Base-by-base conservation (phyloP, 2,797 vertebrate species). In the Pygocentrus nattereri region DNA sequence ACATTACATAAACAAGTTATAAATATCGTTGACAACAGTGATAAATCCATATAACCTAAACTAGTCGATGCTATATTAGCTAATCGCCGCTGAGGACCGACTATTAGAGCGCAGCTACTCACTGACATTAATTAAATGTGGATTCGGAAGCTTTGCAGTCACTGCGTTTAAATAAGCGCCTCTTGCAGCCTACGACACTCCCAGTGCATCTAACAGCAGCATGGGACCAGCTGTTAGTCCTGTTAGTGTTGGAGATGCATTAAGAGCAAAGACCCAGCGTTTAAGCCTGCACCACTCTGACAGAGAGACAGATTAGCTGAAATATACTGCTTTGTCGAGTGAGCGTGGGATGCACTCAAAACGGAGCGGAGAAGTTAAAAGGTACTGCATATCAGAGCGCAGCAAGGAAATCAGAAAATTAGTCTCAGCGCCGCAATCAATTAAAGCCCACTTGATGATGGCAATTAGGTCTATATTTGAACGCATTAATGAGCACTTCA, bases 131-230 rank as follows among this genome's bases (percentile, higher is more conserved):
- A 16, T 25, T 71, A 31, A 72, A 71, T 18, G 62, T 21, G 30
- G 30, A 34, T 13, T 23, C 5, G 44, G 27, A 23, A 61, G 41
- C 12, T 54, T 2, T 50, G 16, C 2, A 23, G 64, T 75, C 65
- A n/a, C 1, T 11, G 15, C 50, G 3, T 18, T 34, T 68, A 15
- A 54, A n/a, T 25, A 38, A 67, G 74, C 13, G 21, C 41, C 52
- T 65, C 47, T 34, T 58, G 38, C 54, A 74, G 56, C 27, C 1
- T 58, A 27, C 25, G 65, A 80, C 59, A 64, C 79, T 83, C 85
- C 85, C 79, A 70, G 47, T 21, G 41, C 81, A 76, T 83, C 81
- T 41, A 80, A 85, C 85, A 87, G 85, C 85, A 87, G 85, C 85
- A 85, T 81, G 59, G 41, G 83, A 61, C 10, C 34, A 81, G 67